Base-by-base conservation (phyloP, 2,888 invertebrate species). In the Nomada fucata region DNA sequence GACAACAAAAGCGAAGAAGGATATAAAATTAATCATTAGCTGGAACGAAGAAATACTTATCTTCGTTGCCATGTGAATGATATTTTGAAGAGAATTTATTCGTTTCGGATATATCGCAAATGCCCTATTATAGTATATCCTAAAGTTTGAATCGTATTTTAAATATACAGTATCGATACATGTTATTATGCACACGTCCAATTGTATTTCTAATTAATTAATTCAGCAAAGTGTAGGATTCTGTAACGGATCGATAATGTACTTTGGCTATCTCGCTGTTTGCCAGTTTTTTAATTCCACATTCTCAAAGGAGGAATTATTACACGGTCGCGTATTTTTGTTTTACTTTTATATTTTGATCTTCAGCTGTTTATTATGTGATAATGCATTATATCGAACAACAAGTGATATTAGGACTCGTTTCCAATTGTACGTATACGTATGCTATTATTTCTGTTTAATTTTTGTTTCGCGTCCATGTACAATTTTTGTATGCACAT, bases 81-180 rank as follows among this genome's bases (percentile, higher is more conserved):
- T 63, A 73, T 73, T 78, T 72, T 68, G 50, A 69, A 42, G 26
- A 67, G 26, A 60, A 52, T 79, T 57, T 44, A 69, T 47, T 59
- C 11, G 11, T 52, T 57, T 57, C 13, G 1, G n/a, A 3, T 44
- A 18, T 15, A 11, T 13, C 18, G 47, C 11, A 53, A 20, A 61
- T 10, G 20, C 65, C 26, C 47, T 74, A 59, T 47, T 23, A 26
- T 47, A 15, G 11, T 18, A 20, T 68, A 42, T 63, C n/a, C 36
- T 47, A 68, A n/a, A 64, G 13, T 57, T 57, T 63, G 10, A 20
- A 50, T 26, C 3, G 50, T 69, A 79, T 75, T 64, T 59, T 69
- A 59, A 29, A 69, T 42, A 60, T 59, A 29, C n/a, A 18, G 18
- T 67, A 65, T 44, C 20, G 18, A 57, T 20, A 63, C 52, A 52